Evolutionary conservation across 2,113 vertebrate genomes (phyloP).

Genomic region (Porphyrio hochstetteri): DNA sequence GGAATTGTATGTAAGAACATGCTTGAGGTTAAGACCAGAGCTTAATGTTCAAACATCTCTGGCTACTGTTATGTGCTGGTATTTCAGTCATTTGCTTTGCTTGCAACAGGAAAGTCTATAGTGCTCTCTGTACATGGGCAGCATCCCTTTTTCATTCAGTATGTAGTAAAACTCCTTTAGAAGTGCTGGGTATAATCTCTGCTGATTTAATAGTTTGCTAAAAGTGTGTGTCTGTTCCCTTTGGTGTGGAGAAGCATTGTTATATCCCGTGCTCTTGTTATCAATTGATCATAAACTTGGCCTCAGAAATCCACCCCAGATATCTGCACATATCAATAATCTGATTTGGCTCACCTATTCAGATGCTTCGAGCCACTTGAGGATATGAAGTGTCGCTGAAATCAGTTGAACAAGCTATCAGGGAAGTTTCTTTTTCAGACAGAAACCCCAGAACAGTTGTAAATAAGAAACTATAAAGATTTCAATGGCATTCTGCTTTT

Average conservation of each 20-base stretch:
- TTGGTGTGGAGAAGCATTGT: neutral
- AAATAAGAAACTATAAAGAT: neutral
- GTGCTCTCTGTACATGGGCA: neutral
- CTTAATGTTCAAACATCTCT: neutral
- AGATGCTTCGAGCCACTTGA: neutral
- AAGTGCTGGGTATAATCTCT: neutral
- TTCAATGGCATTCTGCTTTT: neutral
- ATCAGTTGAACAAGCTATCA: neutral
- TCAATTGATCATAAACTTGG: neutral
- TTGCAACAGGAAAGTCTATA: neutral
- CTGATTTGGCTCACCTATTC: neutral
- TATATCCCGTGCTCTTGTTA: neutral
- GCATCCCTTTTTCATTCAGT: neutral
- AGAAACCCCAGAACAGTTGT: neutral
- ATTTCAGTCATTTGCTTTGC: neutral
- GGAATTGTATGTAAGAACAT: neutral
- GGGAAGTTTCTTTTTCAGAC: neutral
- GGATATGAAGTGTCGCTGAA: neutral
- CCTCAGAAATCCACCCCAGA: neutral
- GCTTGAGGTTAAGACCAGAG: neutral
- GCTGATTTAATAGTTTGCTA: neutral
- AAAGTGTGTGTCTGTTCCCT: neutral
- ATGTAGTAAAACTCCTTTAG: neutral
- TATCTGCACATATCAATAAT: neutral
- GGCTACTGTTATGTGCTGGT: neutral